Conservation (phyloP, 2,888 invertebrate species). For the Cremastobaeus sp. region DNA sequence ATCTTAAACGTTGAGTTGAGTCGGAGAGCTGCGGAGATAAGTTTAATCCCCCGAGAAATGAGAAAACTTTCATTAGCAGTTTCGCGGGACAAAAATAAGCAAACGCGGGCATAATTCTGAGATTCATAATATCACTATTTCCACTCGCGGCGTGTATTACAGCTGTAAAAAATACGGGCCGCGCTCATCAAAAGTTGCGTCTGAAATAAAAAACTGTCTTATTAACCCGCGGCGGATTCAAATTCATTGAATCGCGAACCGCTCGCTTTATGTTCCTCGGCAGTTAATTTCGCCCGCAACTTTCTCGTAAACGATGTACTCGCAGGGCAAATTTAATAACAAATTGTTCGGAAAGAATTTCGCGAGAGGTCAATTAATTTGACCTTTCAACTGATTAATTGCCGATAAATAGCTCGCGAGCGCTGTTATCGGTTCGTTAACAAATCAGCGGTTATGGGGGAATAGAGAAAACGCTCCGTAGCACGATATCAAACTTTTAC, state of each 20-base stretch:
- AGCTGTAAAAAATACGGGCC: constrained; percentile 41
- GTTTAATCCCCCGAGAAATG: constrained; percentile 61
- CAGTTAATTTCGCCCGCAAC: background rate
- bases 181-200: constrained; percentile 39
- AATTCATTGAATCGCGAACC: constrained; percentile 32
- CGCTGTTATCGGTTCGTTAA: too few species aligned
- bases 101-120: constrained; percentile 50
- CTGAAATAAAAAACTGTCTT: constrained; percentile 47
- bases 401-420: too few species aligned
- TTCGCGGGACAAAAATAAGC: constrained; percentile 55
- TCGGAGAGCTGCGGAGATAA: too few species aligned
- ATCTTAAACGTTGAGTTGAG: too few species aligned
- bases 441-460: too few species aligned
- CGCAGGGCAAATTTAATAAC: constrained; percentile 9
- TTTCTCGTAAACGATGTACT: background rate
- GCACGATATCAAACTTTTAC: constrained; percentile 10
- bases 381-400: too few species aligned
- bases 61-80: constrained; percentile 60
- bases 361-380: too few species aligned
- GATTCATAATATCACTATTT: constrained; percentile 45
- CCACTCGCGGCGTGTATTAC: constrained; percentile 32
- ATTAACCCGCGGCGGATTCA: constrained; percentile 32
- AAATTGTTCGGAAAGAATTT: too few species aligned
- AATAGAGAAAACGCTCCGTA: too few species aligned
- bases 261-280: background rate